Percentiles rank a stretch among this genome's conserved stretches.
These are phyloP conservation scores for Euura saliciscinereae DNA, from an alignment of 1,140 invertebrate genomes.

Conservation along the genomic window DNA sequence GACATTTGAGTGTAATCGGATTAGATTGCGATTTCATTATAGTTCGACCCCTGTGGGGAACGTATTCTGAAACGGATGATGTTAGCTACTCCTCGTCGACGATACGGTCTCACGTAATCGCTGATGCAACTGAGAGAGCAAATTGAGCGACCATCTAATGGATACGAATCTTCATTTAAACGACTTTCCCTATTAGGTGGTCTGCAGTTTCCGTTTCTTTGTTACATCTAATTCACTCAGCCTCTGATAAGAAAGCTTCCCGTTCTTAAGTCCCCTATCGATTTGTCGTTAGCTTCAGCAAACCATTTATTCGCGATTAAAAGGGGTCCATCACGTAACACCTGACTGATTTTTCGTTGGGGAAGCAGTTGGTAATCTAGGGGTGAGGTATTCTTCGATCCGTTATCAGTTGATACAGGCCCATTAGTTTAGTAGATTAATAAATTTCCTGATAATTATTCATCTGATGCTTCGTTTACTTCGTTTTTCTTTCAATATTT, in stretches of 20 bases:
- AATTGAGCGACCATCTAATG: neutral
- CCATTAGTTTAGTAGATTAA: no score
- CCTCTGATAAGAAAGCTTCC: neutral
- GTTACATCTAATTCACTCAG: neutral
- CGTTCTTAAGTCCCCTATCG: neutral
- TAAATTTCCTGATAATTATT: no score
- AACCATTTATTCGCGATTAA: neutral
- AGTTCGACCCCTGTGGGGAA: neutral
- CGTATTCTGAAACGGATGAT: neutral
- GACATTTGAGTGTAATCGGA: neutral
- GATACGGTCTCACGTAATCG: neutral
- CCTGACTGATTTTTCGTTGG: no score
- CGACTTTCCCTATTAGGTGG: neutral
- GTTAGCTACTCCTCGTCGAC: neutral
- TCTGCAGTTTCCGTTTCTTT: neutral
- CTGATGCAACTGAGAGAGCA: neutral
- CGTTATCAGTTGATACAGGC: no score
- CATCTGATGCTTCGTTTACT: no score
- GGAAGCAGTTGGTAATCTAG: no score
- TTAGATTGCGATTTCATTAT: neutral
- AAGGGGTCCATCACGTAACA: no score
- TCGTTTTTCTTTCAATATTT: no score
- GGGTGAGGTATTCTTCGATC: no score
- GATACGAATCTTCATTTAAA: neutral
- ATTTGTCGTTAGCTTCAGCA: neutral